Conservation (phyloP, 2,113 vertebrate genomes). For the Heterochromis multidens region DNA sequence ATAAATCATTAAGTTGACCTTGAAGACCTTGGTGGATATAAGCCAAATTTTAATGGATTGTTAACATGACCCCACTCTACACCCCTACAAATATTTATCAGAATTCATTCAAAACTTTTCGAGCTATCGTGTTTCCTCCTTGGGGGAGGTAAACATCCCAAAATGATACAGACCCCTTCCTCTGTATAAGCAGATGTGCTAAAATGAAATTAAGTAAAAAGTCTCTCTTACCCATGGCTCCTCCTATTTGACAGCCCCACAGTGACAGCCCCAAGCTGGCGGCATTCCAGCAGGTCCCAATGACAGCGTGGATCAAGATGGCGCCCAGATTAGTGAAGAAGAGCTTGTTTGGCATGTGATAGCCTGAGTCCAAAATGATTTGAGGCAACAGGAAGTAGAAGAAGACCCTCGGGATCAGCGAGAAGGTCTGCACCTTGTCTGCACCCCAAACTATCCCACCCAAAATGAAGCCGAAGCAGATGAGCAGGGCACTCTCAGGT, state of each 20-base stretch:
- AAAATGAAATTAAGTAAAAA: neutral
- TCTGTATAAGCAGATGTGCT: neutral
- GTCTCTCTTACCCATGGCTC: slow-evolving; percentile 87
- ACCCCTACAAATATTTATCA: neutral
- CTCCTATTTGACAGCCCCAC: slow-evolving; percentile 86
- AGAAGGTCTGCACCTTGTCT: slow-evolving; percentile 85
- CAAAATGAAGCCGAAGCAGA: slow-evolving; percentile 85
- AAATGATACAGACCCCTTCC: neutral
- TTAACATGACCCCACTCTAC: too few species aligned
- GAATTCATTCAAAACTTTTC: too few species aligned
- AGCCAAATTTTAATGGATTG: too few species aligned
- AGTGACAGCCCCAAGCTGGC: slow-evolving; percentile 87
- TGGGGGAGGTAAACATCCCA: neutral
- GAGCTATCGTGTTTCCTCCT: too few species aligned
- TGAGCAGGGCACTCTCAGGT: slow-evolving; percentile 93
- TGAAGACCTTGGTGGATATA: too few species aligned
- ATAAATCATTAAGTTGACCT: too few species aligned
- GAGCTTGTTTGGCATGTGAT: slow-evolving; percentile 94
- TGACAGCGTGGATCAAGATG: slow-evolving; percentile 88
- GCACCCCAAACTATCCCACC: slow-evolving; percentile 90
- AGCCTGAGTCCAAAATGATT: slow-evolving; percentile 92
- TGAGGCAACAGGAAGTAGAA: slow-evolving; percentile 93
- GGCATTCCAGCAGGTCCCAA: slow-evolving; percentile 94
- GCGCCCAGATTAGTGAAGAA: slow-evolving; percentile 94
- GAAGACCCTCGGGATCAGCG: slow-evolving; percentile 82